Percentiles rank a stretch among this genome's conserved stretches.
Evolutionary conservation across 2,797 vertebrate species (phyloP).

Genomic region (Tapera naevia): DNA sequence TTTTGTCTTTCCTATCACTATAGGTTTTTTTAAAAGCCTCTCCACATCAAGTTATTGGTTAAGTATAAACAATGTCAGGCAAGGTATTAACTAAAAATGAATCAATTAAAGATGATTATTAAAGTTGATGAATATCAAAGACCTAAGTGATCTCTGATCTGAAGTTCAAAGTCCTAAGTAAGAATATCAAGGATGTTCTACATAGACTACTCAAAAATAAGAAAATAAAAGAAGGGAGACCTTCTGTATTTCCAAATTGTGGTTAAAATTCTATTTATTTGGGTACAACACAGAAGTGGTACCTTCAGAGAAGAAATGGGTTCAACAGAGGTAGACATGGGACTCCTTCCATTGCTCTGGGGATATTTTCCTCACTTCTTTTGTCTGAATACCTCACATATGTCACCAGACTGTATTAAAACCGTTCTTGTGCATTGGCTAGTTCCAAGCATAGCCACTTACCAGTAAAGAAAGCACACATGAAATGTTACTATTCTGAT

Average conservation of each 20-base stretch:
- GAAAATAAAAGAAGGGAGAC: neutral
- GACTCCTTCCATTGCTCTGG: neutral
- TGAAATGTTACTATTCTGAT: neutral
- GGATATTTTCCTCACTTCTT: neutral
- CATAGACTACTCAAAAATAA: neutral
- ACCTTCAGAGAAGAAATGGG: neutral
- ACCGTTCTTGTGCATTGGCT: neutral
- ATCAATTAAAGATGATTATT: neutral
- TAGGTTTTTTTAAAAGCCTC: neutral
- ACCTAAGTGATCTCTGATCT: neutral
- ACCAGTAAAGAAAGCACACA: rapidly evolving
- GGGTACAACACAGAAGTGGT: neutral
- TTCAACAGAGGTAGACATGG: neutral
- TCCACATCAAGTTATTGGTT: neutral
- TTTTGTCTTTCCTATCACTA: neutral
- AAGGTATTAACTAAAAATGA: neutral
- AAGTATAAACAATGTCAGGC: neutral
- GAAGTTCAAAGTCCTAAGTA: neutral
- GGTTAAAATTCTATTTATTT: neutral
- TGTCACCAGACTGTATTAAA: neutral
- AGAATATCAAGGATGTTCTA: neutral
- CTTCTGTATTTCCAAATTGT: neutral
- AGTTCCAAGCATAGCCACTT: neutral
- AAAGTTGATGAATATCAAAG: neutral
- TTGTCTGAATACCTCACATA: neutral